Evolutionary conservation across 37 sponge, comb jelly and placozoan species (phyloP).

Genomic region (Halichondria panicea): DNA sequence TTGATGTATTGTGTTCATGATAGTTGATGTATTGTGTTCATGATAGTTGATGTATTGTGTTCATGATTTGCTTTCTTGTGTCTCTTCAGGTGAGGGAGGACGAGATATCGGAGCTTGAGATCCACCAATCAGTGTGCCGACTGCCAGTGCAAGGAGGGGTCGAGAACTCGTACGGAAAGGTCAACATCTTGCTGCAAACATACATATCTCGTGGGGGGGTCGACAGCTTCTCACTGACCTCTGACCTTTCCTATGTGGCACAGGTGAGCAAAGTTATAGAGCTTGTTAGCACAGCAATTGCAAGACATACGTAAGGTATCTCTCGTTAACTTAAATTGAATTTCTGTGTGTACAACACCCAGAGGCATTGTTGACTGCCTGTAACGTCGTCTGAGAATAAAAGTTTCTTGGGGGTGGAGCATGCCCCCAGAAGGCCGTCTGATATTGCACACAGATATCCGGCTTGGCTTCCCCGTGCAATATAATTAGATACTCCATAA

Average conservation of each 20-base stretch:
- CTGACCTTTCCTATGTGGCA: constrained; percentile 89
- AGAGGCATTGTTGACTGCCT: neutral
- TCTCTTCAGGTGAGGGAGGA: constrained; percentile 87
- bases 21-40: neutral
- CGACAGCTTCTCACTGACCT: constrained; percentile 92
- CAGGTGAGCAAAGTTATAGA: constrained; percentile 56
- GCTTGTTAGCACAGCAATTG: too few relatives aligned
- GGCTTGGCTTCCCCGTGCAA: too few relatives aligned
- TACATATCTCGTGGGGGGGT: constrained; percentile 76
- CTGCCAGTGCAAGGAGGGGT: constrained; percentile 77
- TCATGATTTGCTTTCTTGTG: neutral
- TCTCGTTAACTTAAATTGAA: too few relatives aligned
- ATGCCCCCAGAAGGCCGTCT: too few relatives aligned
- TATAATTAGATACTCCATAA: too few relatives aligned
- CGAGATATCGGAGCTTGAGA: constrained; percentile 79
- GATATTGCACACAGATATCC: too few relatives aligned
- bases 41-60: neutral
- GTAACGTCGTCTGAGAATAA: too few relatives aligned
- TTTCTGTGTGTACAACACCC: too few relatives aligned
- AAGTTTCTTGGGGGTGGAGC: too few relatives aligned
- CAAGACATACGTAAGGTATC: too few relatives aligned
- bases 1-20: neutral
- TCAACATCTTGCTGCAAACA: constrained; percentile 90
- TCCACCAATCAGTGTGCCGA: constrained; percentile 29
- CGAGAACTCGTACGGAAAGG: constrained; percentile 92